These are phyloP conservation scores for Esox lucius DNA, from an alignment of 2,797 vertebrate species.

Conservation along the genomic window DNA sequence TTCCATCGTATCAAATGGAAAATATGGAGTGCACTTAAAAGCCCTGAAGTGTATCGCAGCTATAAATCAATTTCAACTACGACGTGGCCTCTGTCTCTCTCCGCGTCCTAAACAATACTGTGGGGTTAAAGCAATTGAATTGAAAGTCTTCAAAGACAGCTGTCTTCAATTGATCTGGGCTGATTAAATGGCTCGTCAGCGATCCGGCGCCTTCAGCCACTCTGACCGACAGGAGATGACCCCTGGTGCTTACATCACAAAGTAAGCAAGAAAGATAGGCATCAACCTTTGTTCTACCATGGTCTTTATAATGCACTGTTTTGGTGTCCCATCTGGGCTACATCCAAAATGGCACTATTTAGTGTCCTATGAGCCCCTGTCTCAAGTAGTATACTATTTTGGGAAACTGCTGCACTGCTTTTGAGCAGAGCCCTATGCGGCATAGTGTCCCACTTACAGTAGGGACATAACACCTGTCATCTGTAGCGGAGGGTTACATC, in stretches of 20 bases:
- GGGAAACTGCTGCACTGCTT: not conserved
- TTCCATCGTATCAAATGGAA: conserved; percentile 65
- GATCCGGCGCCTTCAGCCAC: conserved; percentile 1
- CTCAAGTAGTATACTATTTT: not conserved
- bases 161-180: conserved; percentile 55
- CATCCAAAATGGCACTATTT: not conserved
- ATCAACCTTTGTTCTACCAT: not conserved
- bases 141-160: conserved; percentile 33
- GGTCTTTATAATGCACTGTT: not conserved
- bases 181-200: conserved; percentile 66
- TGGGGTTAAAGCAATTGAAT: conserved; percentile 62
- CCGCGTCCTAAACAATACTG: conserved; percentile 18
- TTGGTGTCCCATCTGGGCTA: not conserved
- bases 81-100: not conserved
- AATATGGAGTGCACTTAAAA: conserved; percentile 68
- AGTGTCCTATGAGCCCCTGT: not conserved
- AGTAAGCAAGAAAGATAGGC: not conserved
- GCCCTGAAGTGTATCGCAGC: conserved; percentile 64
- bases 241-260: conserved; percentile 2
- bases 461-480: not conserved
- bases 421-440: not conserved
- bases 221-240: conserved; percentile 10
- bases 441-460: too few species aligned
- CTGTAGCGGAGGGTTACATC: not conserved
- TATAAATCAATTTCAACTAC: conserved; percentile 54